Conservation (phyloP, 2,113 vertebrate genomes). For the Nothoprocta pentlandii region DNA sequence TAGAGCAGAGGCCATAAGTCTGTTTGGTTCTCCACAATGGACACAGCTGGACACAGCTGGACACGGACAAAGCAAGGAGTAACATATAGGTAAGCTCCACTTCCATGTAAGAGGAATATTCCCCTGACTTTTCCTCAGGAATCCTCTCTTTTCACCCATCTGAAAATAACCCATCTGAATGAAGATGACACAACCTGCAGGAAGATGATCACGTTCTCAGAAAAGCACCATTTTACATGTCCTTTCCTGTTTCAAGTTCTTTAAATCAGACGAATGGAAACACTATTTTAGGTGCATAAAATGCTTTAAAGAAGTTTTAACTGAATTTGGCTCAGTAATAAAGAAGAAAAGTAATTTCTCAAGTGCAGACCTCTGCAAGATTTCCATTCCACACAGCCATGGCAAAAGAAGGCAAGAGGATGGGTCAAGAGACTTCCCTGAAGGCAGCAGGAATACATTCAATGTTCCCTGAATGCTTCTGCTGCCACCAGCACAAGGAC, state of each 20-base stretch:
- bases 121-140: not conserved
- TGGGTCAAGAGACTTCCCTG: not conserved
- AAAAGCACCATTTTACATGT: no score
- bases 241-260: not conserved
- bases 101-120: not conserved
- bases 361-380: not conserved
- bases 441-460: not conserved
- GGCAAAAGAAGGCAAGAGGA: not conserved
- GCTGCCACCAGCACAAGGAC: not conserved
- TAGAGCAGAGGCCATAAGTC: not conserved
- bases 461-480: not conserved
- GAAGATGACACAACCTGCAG: not conserved
- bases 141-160: not conserved
- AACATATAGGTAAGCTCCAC: rapidly evolving
- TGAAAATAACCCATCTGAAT: not conserved
- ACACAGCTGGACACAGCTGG: not conserved
- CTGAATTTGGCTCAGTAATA: not conserved
- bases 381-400: not conserved
- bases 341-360: not conserved
- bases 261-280: not conserved
- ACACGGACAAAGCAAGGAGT: rapidly evolving
- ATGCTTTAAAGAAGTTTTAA: not conserved
- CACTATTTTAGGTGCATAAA: not conserved
- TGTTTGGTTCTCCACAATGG: not conserved
- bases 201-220: rapidly evolving